Percentiles rank a stretch among this genome's conserved stretches.
Conservation (phyloP, 2,113 vertebrate species). For the Sorex fumeus region DNA sequence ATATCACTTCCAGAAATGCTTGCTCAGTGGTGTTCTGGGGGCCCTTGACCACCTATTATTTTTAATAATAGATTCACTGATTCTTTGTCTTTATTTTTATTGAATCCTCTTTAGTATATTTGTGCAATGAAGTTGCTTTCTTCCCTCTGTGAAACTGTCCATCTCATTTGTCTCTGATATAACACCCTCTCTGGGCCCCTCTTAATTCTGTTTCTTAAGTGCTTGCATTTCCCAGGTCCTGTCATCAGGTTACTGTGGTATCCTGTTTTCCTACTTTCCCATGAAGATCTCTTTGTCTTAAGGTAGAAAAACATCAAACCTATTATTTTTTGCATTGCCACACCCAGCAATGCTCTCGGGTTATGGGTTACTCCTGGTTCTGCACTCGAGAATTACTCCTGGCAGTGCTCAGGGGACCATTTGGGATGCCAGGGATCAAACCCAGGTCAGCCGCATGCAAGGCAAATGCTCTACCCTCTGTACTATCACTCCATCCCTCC, state of each 20-base stretch:
- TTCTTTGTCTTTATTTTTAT: constrained; percentile 43
- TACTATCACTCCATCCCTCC: background rate
- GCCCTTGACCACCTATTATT: background rate
- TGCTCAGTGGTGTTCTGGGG: too few species aligned
- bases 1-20: too few species aligned
- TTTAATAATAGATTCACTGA: background rate
- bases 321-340: too few species aligned
- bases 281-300: background rate
- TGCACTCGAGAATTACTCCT: too few species aligned
- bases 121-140: background rate
- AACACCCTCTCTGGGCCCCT: background rate
- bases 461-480: too few species aligned
- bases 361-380: too few species aligned
- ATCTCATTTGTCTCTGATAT: background rate
- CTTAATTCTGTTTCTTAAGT: background rate
- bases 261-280: background rate
- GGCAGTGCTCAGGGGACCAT: too few species aligned
- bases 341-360: too few species aligned
- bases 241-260: background rate
- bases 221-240: background rate
- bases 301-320: background rate
- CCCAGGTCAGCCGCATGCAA: too few species aligned
- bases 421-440: too few species aligned
- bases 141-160: background rate
- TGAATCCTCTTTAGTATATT: background rate